Evolutionary conservation across 2,888 invertebrate species (phyloP).

Genomic region (Synanthedon myopaeformis): DNA sequence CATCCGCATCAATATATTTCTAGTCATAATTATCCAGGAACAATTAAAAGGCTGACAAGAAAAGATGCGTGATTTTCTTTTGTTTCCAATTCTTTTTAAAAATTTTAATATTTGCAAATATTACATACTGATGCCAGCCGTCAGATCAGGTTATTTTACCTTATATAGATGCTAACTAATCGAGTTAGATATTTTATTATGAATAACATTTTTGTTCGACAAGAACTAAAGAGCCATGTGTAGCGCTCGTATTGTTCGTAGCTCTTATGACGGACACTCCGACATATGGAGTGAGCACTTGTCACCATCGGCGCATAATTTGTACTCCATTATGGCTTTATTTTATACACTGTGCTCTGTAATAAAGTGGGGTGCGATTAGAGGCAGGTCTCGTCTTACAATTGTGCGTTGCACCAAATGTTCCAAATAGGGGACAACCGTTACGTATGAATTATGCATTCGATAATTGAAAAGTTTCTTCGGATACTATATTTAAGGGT

Average conservation of each 20-base stretch:
- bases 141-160: no score
- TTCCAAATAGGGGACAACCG: constrained; percentile 30
- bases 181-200: no score
- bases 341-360: constrained; percentile 39
- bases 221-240: constrained; percentile 17
- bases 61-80: no score
- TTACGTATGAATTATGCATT: constrained; percentile 58
- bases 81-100: no score
- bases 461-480: constrained; percentile 56
- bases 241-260: constrained; percentile 10
- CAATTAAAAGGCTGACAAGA: no score
- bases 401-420: constrained; percentile 48
- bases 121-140: no score
- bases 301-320: constrained; percentile 57
- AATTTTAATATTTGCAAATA: no score
- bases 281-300: constrained; percentile 64
- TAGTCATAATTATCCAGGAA: no score
- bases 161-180: no score
- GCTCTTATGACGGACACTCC: constrained; percentile 55
- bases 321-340: constrained; percentile 59
- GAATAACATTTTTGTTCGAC: not conserved
- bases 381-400: constrained; percentile 60
- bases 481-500: constrained; percentile 23
- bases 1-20: no score
- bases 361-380: constrained; percentile 59